Evolutionary conservation across 1,140 invertebrate genomes (phyloP).

Genomic region (Panagrolaimus sp.): DNA sequence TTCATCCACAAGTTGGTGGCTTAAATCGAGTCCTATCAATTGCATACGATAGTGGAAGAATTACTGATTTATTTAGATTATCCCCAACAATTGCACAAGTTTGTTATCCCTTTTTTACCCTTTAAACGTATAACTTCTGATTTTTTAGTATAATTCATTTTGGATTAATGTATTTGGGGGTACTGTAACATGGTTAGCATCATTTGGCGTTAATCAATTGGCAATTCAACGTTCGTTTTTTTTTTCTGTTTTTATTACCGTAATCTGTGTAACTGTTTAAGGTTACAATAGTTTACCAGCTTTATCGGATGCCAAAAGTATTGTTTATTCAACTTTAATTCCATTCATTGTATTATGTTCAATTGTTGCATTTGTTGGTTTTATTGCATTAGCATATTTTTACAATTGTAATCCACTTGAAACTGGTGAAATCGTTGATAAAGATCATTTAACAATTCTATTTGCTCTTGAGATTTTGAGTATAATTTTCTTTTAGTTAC

Average conservation of each 20-base stretch:
- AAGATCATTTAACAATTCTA: slow-evolving; percentile 46
- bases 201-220: slow-evolving; percentile 52
- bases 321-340: slow-evolving; percentile 30
- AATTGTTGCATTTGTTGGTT: slow-evolving; percentile 32
- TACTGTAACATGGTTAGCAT: slow-evolving; percentile 35
- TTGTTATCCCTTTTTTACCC: too few relatives aligned
- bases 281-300: slow-evolving; percentile 41
- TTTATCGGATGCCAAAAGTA: slow-evolving; percentile 29
- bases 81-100: neutral
- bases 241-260: too few relatives aligned
- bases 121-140: too few relatives aligned
- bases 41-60: slow-evolving; percentile 32
- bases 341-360: slow-evolving; percentile 23
- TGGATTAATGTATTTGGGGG: slow-evolving; percentile 44
- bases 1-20: slow-evolving; percentile 21
- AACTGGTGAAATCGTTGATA: slow-evolving; percentile 35
- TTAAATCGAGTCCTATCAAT: slow-evolving; percentile 20
- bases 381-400: slow-evolving; percentile 48
- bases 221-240: slow-evolving; percentile 30
- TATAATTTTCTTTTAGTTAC: slow-evolving; percentile 20
- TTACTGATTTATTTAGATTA: slow-evolving; percentile 37
- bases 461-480: slow-evolving; percentile 42
- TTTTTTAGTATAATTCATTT: slow-evolving; percentile 38
- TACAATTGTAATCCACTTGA: slow-evolving; percentile 45
- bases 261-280: too few relatives aligned